Conservation (phyloP, 2,113 vertebrate genomes). For the Charadrius vociferus region DNA sequence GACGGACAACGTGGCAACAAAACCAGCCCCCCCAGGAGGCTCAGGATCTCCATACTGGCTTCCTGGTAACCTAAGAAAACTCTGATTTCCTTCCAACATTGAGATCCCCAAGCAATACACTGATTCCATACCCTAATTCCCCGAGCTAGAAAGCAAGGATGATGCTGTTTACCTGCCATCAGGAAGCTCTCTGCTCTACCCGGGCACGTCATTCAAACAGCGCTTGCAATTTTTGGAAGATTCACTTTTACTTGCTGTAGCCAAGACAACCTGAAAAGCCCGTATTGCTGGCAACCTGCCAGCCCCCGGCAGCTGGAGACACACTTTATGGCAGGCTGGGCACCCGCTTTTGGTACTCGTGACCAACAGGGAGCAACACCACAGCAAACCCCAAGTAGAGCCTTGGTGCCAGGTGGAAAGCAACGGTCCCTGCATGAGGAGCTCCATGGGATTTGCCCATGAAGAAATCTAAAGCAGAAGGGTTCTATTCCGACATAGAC, state of each 20-base stretch:
- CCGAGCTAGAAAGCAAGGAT: neutral
- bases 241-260: neutral
- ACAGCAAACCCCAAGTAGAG: neutral
- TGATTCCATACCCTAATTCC: neutral
- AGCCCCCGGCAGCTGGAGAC: neutral
- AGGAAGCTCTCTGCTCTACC: neutral
- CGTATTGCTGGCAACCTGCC: neutral
- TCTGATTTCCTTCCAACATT: neutral
- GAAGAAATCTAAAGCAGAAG: neutral
- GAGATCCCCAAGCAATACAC: neutral
- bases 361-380: neutral
- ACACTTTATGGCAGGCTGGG: neutral
- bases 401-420: neutral
- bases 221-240: neutral
- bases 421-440: accelerated
- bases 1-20: neutral
- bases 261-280: neutral
- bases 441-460: neutral
- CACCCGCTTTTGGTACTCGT: neutral
- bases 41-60: neutral
- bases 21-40: neutral
- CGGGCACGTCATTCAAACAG: neutral
- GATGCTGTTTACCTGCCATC: neutral
- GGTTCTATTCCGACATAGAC: neutral
- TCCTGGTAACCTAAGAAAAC: neutral